phyloP scores from a whole-genome alignment of 2,797 vertebrate species.

The Esox lucius region DNA sequence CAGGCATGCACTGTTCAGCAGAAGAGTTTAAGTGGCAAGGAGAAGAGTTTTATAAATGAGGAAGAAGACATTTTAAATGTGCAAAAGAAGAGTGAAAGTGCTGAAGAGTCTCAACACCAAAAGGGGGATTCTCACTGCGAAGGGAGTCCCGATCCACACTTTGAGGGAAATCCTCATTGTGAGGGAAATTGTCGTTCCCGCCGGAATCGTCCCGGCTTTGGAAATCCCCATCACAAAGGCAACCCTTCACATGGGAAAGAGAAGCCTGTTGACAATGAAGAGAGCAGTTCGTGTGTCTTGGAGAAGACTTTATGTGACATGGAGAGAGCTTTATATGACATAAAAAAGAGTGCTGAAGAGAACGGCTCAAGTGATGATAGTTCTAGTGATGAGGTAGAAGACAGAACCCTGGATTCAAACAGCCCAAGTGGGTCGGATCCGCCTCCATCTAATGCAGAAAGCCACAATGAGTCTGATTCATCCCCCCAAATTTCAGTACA shows the following conservation, averaged over 20 bases:
- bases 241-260: background rate
- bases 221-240: constrained; percentile 52
- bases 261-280: constrained; percentile 4
- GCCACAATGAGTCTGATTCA: background rate
- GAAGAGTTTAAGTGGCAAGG: constrained; percentile 62
- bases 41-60: background rate
- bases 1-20: constrained; percentile 69
- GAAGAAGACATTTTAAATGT: background rate
- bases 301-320: background rate
- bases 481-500: constrained; percentile 18
- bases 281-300: background rate
- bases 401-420: background rate
- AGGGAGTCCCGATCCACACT: background rate
- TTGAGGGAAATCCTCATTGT: background rate
- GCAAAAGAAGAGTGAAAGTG: background rate
- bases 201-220: too few species aligned
- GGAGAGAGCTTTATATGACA: constrained; percentile 3
- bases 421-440: constrained; percentile 25
- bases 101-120: background rate
- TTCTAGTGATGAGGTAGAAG: constrained; percentile 6
- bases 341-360: constrained; percentile 7
- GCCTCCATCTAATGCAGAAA: constrained; percentile 1
- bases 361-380: constrained; percentile 1
- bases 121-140: background rate
- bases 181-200: background rate